phyloP scores from a whole-genome alignment of 2,888 invertebrate species.

The Entomobrya multifasciata region DNA sequence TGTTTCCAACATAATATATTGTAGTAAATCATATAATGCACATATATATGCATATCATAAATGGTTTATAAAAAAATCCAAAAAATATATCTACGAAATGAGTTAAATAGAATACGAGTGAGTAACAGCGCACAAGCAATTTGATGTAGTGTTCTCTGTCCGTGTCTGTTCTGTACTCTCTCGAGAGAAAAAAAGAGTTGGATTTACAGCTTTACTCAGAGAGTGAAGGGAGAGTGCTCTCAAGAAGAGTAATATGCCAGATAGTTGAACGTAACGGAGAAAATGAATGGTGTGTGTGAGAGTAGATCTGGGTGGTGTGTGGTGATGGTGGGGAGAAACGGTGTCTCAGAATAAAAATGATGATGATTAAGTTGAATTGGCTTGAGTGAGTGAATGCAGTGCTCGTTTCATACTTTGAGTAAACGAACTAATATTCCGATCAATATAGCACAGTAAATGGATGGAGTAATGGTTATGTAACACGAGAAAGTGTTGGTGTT shows the following conservation, averaged over 20 bases:
- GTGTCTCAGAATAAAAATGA: constrained; percentile 53
- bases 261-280: constrained; percentile 35
- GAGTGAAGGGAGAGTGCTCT: constrained; percentile 76
- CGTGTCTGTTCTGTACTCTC: constrained; percentile 9
- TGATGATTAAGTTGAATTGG: constrained; percentile 51
- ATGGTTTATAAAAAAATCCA: background rate
- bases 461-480: background rate
- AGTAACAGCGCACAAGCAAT: constrained; percentile 23
- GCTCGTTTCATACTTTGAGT: constrained; percentile 18
- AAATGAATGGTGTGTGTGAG: constrained; percentile 53
- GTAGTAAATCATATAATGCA: too few species aligned
- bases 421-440: constrained; percentile 17
- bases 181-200: constrained; percentile 48
- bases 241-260: constrained; percentile 32
- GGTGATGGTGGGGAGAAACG: constrained; percentile 4
- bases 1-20: too few species aligned
- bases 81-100: background rate
- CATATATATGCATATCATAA: background rate
- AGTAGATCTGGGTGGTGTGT: background rate
- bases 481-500: constrained; percentile 9
- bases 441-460: constrained; percentile 63
- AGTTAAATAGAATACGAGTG: background rate
- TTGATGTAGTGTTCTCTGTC: constrained; percentile 60
- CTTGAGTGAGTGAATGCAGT: constrained; percentile 17
- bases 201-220: constrained; percentile 45